Evolutionary conservation across 2,113 vertebrate species (phyloP), one percentile per base, ranked within the genome.

Genomic region (Campylomormyrus numenius): DNA sequence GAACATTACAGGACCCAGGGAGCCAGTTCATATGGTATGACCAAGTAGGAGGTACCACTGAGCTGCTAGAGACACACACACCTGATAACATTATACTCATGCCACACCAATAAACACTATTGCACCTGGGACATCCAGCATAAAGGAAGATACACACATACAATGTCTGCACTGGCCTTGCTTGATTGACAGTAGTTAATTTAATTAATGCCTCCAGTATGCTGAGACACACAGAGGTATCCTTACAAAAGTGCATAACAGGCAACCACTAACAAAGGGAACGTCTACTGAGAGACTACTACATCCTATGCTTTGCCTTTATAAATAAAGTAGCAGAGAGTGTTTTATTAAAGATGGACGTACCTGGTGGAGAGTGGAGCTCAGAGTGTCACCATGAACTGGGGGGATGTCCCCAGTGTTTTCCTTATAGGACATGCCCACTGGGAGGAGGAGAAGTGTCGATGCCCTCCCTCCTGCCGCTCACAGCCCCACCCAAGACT

Each of bases 351-450:
- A 39, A 49, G 19, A 53, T 87, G 86, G 58, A 91, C 92, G 91
- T 94, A 96, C 96, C 95, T 94, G 92, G 0, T 90, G 62, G 88
- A 90, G 93, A 89, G 49, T 77, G 92, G 58, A 27, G 49, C 88
- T 62, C 89, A 90, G 91, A 88, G 62, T 56, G 46, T 52, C 91
- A 83, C 90, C 62, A 52, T 91, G 80, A 88, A 91, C 70, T 94
- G 90, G 58, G 39, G 87, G 1, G 50, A 85, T 87, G 39, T 77
- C 85, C n/a, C 80, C 88, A 53, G 85, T 53, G 46, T 52, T 77
- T 74, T 90, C 58, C 94, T 91, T 93, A 91, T 87, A 80, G 89
- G 94, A 91, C 92, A 93, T 92, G 3, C 80, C 90, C 84, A 19
- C 7, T 17, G 52, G 1, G 24, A 0, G 45, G 89, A 90, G 95